Base-by-base conservation (phyloP, 2,797 vertebrate genomes). In the Semaprochilodus insignis region DNA sequence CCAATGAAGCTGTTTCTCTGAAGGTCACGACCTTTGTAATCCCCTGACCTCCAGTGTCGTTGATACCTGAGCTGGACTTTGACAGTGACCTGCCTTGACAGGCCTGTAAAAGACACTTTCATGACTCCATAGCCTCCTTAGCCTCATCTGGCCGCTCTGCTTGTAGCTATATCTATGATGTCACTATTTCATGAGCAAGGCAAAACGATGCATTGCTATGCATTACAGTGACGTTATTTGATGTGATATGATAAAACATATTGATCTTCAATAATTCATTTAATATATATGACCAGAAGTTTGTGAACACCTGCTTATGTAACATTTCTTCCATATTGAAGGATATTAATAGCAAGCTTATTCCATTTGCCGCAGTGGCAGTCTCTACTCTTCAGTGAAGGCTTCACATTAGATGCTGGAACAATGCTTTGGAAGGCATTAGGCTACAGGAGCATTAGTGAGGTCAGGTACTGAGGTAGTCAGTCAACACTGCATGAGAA, bases 11-110 rank as follows among this genome's bases (percentile, higher is more conserved):
- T 85, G 44, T 81, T 82, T 84, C 83, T 79, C 76, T 23, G 15
- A 85, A 91, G 87, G 91, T 91, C 88, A 72, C 78, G 78, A 89
- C 91, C 92, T 92, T 73, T 89, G 82, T 83, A 85, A 80, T 85
- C 77, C 65, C 83, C 85, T 90, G 91, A 90, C 90, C 90, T 85
- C 52, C 57, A 73, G 86, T 86, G 86, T 82, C 83, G 84, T 83
- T 88, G 85, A 88, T 87, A 89, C 82, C 71, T 72, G 77, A 85
- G 70, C 81, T 77, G 81, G 80, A 75, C 84, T 88, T 81, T 84
- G 83, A 83, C 89, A 88, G 77, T 84, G 84, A 87, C 85, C 85
- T 77, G 82, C 77, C 83, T 77, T 82, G 84, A 87, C 55, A 5
- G 34, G 75, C 72, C 59, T 71, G 77, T 74, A 0, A 67, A 63